These are phyloP conservation scores for Drosophila rubida DNA, from an alignment of 2,888 invertebrate genomes.

Conservation along the genomic window DNA sequence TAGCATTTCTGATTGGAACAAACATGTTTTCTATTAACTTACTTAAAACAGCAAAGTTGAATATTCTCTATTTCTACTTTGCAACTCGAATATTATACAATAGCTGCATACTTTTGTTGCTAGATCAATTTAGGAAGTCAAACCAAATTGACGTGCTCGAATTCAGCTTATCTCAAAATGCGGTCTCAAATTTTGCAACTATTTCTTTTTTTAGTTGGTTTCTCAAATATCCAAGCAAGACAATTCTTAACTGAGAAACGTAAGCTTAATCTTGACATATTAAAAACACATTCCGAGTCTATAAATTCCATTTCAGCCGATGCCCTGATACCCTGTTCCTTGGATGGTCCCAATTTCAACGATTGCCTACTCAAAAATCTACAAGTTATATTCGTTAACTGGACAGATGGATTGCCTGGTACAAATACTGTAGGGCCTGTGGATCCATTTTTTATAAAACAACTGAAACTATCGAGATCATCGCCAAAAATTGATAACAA, in stretches of 20 bases:
- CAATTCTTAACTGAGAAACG: slow-evolving; percentile 62
- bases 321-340: slow-evolving; percentile 51
- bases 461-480: slow-evolving; percentile 44
- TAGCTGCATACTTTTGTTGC: slow-evolving; percentile 11
- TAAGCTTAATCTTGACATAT: slow-evolving; percentile 15
- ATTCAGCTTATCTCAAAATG: slow-evolving; percentile 32
- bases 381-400: slow-evolving; percentile 53
- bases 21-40: slow-evolving; percentile 57
- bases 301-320: slow-evolving; percentile 36
- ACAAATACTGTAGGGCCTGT: slow-evolving; percentile 53
- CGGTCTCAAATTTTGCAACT: slow-evolving; percentile 12
- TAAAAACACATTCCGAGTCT: not conserved
- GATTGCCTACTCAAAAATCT: slow-evolving; percentile 52
- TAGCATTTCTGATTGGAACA: slow-evolving; percentile 51
- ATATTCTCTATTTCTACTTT: slow-evolving; percentile 24
- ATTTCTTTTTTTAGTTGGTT: slow-evolving; percentile 16
- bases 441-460: slow-evolving; percentile 65
- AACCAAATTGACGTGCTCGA: slow-evolving; percentile 30
- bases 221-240: slow-evolving; percentile 8
- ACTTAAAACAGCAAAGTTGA: slow-evolving; percentile 13
- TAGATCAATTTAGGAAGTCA: slow-evolving; percentile 44
- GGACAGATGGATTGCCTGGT: slow-evolving; percentile 70
- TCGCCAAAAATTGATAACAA: slow-evolving; percentile 35
- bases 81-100: slow-evolving; percentile 55
- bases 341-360: slow-evolving; percentile 38